Evolutionary conservation across 2,797 vertebrate genomes (phyloP).

Genomic region (Pantherophis vulpinus): DNA sequence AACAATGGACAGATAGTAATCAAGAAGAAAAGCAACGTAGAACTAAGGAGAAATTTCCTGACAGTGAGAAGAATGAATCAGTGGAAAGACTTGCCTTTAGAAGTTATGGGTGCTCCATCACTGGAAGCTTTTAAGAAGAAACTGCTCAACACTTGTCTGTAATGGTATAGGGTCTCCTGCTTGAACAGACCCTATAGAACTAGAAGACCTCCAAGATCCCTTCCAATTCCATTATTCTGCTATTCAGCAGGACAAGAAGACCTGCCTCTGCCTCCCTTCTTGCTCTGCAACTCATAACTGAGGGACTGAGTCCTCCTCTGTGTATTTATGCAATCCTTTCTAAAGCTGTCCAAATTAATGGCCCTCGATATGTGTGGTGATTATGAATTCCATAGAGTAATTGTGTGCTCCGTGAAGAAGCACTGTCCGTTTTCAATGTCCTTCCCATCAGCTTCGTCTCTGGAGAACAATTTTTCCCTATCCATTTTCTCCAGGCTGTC

Average conservation of each 20-base stretch:
- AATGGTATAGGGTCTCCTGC: not conserved
- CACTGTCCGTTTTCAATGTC: not conserved
- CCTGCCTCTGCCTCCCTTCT: not conserved
- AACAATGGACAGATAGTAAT: not conserved
- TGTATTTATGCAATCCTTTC: not conserved
- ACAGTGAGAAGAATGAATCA: not conserved
- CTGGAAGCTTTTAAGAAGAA: not conserved
- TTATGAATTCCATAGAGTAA: not conserved
- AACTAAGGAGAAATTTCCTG: not conserved
- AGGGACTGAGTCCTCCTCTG: not conserved
- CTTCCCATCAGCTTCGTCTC: not conserved
- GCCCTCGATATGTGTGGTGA: not conserved
- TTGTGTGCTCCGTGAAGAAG: not conserved
- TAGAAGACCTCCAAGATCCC: not conserved
- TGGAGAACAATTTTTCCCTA: not conserved
- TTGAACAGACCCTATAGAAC: not conserved
- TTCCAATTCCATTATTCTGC: not conserved
- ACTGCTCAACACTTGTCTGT: not conserved
- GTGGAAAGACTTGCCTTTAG: not conserved
- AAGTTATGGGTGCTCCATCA: not conserved
- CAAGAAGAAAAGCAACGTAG: not conserved
- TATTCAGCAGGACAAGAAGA: not conserved
- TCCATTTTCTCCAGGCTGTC: not conserved
- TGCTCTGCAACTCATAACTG: not conserved
- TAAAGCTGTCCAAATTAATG: not conserved